These are phyloP conservation scores for Cabera pusaria DNA, from an alignment of 2,888 invertebrate genomes.

Conservation along the genomic window DNA sequence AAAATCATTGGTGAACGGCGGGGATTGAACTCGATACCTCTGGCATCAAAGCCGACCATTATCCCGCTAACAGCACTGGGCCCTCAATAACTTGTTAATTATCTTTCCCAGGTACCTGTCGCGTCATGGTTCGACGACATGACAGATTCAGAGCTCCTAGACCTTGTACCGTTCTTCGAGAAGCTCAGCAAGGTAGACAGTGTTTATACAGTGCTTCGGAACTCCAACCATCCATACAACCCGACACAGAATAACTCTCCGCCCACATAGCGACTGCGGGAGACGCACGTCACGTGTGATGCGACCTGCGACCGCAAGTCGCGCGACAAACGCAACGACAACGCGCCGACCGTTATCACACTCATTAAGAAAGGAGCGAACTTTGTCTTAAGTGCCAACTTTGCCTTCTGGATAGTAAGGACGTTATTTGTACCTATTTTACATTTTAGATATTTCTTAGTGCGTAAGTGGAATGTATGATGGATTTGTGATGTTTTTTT, in stretches of 20 bases:
- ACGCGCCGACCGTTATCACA: conserved; percentile 49
- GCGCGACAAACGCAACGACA: too few species aligned
- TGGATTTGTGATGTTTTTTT: conserved; percentile 58
- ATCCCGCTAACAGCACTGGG: too few species aligned
- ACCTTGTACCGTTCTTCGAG: conserved; percentile 99
- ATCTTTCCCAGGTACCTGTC: conserved; percentile 93
- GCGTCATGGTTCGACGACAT: conserved; percentile 99
- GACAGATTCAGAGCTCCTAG: conserved; percentile 97
- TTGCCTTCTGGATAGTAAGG: conserved; percentile 83
- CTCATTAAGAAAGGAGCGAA: conserved; percentile 61
- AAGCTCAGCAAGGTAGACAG: conserved; percentile 98
- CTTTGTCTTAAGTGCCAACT: conserved; percentile 82
- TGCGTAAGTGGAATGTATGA: conserved; percentile 75
- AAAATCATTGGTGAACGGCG: too few species aligned
- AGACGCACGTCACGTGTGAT: conserved; percentile 21
- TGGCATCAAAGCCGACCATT: too few species aligned
- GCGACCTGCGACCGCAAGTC: conserved; percentile 2
- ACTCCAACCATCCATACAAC: conserved; percentile 94
- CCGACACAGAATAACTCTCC: conserved; percentile 71
- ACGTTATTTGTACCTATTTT: conserved; percentile 80
- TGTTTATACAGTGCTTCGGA: conserved; percentile 97
- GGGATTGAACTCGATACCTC: too few species aligned
- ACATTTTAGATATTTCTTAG: conserved; percentile 78
- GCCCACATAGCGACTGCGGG: conserved; percentile 56
- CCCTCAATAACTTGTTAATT: too few species aligned